These are phyloP conservation scores for Acrossocheilus fasciatus DNA, from an alignment of 2,797 vertebrate species.

Conservation along the genomic window DNA sequence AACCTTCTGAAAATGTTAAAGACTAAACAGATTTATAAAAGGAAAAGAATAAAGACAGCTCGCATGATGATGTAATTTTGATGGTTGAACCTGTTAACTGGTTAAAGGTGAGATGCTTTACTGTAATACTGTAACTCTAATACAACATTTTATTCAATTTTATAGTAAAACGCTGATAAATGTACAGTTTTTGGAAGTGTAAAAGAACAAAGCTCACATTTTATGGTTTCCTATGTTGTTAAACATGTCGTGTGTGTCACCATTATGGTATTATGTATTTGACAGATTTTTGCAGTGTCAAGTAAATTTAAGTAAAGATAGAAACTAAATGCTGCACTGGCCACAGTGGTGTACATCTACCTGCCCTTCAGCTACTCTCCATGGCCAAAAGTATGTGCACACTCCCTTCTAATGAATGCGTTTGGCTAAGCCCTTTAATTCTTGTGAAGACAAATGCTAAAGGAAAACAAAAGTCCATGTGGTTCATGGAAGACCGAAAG, in stretches of 20 bases:
- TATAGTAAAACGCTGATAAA: background rate
- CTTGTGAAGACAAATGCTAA: slow-evolving; percentile 9
- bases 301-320: background rate
- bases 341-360: slow-evolving; percentile 1
- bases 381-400: background rate
- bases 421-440: slow-evolving; percentile 13
- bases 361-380: background rate
- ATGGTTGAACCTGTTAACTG: background rate
- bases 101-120: background rate
- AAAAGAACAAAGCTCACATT: no score
- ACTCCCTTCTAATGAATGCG: slow-evolving; percentile 17
- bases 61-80: background rate
- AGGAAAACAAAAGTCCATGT: background rate
- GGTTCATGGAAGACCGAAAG: background rate
- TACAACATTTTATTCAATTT: background rate
- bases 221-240: background rate
- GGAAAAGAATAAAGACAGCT: background rate
- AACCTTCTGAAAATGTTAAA: slow-evolving; percentile 16
- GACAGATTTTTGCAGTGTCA: background rate
- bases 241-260: no score
- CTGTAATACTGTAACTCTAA: background rate
- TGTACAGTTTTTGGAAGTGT: background rate
- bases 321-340: background rate
- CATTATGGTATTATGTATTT: background rate
- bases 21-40: background rate